phyloP scores from a whole-genome alignment of 2,113 vertebrate species.

The Pantherophis guttatus region DNA sequence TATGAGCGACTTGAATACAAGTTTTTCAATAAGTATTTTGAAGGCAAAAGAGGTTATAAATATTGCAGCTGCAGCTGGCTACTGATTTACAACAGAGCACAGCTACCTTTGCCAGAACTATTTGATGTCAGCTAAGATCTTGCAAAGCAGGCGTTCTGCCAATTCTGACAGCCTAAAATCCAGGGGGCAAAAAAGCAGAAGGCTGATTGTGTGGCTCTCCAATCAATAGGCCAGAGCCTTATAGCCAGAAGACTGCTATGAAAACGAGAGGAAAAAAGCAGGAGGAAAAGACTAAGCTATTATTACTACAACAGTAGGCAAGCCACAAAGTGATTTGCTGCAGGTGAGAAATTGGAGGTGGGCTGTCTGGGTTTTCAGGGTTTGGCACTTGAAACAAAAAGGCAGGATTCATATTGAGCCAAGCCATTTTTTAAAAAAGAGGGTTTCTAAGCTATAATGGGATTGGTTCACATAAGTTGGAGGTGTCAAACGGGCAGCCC shows the following conservation, averaged over 20 bases:
- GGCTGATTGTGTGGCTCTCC: background rate
- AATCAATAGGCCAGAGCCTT: background rate
- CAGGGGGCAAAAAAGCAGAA: background rate
- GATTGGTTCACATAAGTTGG: background rate
- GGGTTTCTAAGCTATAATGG: background rate
- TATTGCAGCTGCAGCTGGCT: constrained; percentile 10
- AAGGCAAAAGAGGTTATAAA: constrained; percentile 26
- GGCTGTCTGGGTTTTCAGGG: background rate
- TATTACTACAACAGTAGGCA: background rate
- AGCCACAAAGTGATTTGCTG: background rate
- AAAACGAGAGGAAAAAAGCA: background rate
- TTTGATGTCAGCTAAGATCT: background rate
- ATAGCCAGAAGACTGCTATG: background rate
- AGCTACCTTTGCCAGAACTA: constrained; percentile 1
- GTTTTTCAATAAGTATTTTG: constrained; percentile 22
- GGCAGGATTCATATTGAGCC: background rate
- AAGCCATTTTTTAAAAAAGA: background rate
- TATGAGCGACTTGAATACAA: constrained; percentile 4
- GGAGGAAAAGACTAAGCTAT: background rate
- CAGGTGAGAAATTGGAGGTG: background rate
- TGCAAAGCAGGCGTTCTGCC: background rate
- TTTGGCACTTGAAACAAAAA: background rate
- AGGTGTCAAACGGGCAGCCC: no score
- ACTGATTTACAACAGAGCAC: constrained; percentile 11
- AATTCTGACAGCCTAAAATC: background rate